Base-by-base conservation (phyloP, 2,888 invertebrate species). In the Carcina quercana region DNA sequence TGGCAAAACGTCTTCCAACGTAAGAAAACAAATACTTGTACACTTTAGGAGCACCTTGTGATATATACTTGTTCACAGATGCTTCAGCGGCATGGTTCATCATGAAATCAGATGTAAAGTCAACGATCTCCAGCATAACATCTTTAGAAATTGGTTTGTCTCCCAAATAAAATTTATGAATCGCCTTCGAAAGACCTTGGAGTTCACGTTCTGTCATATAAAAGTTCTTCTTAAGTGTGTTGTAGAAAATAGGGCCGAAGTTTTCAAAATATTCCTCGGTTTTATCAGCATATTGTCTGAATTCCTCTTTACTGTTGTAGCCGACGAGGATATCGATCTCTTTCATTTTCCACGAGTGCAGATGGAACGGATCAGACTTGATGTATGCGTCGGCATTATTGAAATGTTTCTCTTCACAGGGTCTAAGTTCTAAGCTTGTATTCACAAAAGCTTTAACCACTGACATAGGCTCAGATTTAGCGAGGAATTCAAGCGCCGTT, bases 281-380 rank as follows among this genome's bases (percentile, higher is more conserved):
- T 37, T 53, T 39, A 5, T 46, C 47, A 3, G 40, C 45, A 12
- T 50, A 60, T 3, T 38, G 37, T 7, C 38, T 38, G 12, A 61
- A 58, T 1, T 44, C 45, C 44, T 70, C 70, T 38, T 61, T 59
- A 15, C 59, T 59, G 5, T 59, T 69, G 13, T 57, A 62, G 0
- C 70, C 71, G 4, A 63, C 45, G 14, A 72, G 35, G 5, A 71
- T 52, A 1, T 48, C 35, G 1, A 43, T 51, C 5, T 50, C 36
- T 26, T 40, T 44, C 0, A 59, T 38, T 37, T 47, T 57, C 1
- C 40, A 33, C 2, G 42, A 39, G 14, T 40, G 40, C 4, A 62
- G 35, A 5, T 59, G 45, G 8, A 46, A 48, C 2, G 52, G 45
- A 32, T 53, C 48, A 6, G 44, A 32, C 0, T 42, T 47, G 0